Percentiles rank a stretch among this genome's conserved stretches.
phyloP scores from a whole-genome alignment of 2,113 vertebrate genomes.

The Polypterus senegalus region DNA sequence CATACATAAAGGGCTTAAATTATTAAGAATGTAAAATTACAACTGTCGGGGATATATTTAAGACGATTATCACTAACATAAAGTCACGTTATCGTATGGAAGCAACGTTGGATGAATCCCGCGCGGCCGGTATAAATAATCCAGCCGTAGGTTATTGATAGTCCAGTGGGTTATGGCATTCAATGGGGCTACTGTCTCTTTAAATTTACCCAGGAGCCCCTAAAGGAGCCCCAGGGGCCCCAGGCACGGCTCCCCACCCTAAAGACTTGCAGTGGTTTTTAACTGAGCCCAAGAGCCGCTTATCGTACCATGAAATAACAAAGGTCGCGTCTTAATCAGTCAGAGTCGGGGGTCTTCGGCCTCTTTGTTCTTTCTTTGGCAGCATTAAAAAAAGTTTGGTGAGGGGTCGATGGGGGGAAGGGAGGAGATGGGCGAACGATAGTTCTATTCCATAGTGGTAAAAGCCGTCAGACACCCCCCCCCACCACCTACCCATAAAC shows the following conservation, averaged over 20 bases:
- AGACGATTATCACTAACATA: too few species aligned
- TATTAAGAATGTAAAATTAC: too few species aligned
- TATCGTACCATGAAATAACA: conserved; percentile 22
- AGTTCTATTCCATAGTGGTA: conserved; percentile 33
- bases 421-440: conserved; percentile 38
- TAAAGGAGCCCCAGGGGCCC: conserved; percentile 93
- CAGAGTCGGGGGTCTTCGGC: conserved; percentile 13
- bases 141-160: background rate
- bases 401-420: conserved; percentile 31
- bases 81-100: too few species aligned
- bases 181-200: conserved; percentile 74
- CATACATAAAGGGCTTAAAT: too few species aligned
- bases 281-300: conserved; percentile 51
- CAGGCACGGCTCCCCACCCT: conserved; percentile 80
- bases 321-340: conserved; percentile 4
- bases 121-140: background rate
- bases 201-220: conserved; percentile 98
- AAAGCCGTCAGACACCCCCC: conserved; percentile 24
- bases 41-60: too few species aligned
- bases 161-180: background rate
- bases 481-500: conserved; percentile 25
- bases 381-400: conserved; percentile 46
- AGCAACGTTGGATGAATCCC: too few species aligned
- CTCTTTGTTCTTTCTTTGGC: conserved; percentile 16
- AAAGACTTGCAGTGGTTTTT: conserved; percentile 63